phyloP scores from a whole-genome alignment of 2,888 invertebrate genomes.

The Drosophila diplacantha region DNA sequence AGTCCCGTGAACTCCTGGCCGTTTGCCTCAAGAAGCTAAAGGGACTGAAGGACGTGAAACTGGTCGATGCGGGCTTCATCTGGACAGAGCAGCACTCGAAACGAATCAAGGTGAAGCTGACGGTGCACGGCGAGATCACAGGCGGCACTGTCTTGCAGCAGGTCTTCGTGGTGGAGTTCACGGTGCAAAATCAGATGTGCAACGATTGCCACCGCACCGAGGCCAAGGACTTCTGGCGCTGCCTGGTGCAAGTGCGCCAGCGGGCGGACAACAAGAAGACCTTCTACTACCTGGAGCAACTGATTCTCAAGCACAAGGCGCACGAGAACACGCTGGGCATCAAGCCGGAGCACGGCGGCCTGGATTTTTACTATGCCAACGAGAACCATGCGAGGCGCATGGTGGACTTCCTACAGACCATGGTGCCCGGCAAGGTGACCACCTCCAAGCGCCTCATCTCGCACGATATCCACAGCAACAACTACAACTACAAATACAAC shows the following conservation, averaged over 20 bases:
- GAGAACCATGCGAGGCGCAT: constrained; percentile 95
- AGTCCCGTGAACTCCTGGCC: constrained; percentile 92
- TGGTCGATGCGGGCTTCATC: constrained; percentile 97
- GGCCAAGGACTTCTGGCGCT: constrained; percentile 98
- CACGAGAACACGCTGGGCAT: constrained; percentile 94
- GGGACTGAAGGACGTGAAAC: constrained; percentile 90
- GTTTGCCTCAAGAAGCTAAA: constrained; percentile 95
- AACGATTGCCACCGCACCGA: constrained; percentile 97
- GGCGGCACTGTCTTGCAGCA: constrained; percentile 95
- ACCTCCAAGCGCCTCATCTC: constrained; percentile 97
- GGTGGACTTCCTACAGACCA: constrained; percentile 93
- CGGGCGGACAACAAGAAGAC: constrained; percentile 96
- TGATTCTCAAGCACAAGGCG: constrained; percentile 96
- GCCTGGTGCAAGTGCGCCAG: constrained; percentile 92
- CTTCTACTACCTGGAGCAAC: constrained; percentile 97
- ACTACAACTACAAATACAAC: constrained; percentile 97
- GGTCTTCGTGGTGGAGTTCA: constrained; percentile 96
- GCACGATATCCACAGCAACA: constrained; percentile 97
- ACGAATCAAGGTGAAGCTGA: constrained; percentile 95
- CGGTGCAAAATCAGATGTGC: constrained; percentile 95
- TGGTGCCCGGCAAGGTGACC: constrained; percentile 91
- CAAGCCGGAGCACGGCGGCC: constrained; percentile 90
- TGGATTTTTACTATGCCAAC: constrained; percentile 95
- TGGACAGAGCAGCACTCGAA: constrained; percentile 99
- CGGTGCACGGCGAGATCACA: constrained; percentile 96